Percentiles rank a stretch among this genome's conserved stretches.
These are phyloP conservation scores for Nesoenas mayeri DNA, from an alignment of 2,113 vertebrate species.

Conservation along the genomic window DNA sequence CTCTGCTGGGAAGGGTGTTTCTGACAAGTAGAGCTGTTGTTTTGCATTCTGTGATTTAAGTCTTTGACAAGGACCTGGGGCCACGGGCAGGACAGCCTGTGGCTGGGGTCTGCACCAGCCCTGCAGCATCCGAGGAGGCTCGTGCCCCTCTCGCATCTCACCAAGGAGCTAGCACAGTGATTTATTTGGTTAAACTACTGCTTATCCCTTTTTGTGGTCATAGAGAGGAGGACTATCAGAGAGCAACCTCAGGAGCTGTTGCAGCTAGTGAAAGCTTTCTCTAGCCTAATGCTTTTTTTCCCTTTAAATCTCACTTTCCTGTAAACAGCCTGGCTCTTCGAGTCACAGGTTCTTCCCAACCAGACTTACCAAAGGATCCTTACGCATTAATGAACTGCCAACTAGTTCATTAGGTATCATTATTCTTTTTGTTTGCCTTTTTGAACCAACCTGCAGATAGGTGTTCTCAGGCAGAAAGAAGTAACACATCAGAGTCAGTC, in stretches of 20 bases:
- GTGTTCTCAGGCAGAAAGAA: background rate
- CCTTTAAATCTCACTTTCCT: background rate
- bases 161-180: background rate
- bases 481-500: background rate
- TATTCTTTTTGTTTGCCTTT: background rate
- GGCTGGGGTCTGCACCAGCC: background rate
- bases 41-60: too few species aligned
- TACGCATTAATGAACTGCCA: slow-evolving; percentile 19
- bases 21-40: background rate
- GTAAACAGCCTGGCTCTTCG: background rate
- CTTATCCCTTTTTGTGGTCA: background rate
- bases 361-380: background rate
- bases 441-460: background rate
- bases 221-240: background rate
- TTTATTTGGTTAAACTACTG: background rate
- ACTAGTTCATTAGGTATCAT: slow-evolving; percentile 28
- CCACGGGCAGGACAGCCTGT: fast-evolving
- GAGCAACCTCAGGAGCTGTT: background rate
- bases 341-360: background rate
- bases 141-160: fast-evolving
- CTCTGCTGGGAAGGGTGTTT: background rate
- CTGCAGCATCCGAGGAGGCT: background rate
- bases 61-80: background rate
- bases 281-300: background rate
- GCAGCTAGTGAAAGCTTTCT: background rate